Percentiles rank a stretch among this genome's conserved stretches.
Conservation (phyloP, 2,888 invertebrate species). For the Cheiracanthium punctorium region DNA sequence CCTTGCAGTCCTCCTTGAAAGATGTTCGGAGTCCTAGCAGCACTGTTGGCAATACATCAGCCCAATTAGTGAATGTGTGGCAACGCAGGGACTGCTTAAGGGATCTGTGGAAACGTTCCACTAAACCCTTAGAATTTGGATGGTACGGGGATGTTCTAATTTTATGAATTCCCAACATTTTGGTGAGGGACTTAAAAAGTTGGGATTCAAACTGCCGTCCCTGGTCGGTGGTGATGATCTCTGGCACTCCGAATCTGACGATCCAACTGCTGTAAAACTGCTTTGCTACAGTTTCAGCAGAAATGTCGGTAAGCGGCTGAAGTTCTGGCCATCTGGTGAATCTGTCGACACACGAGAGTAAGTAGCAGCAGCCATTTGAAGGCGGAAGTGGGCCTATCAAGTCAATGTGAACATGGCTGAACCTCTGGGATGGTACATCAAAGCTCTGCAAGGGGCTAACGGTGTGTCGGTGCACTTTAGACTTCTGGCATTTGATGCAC, state of each 20-base stretch:
- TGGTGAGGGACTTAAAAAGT: neutral
- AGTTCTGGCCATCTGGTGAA: no score
- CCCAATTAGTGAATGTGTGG: neutral
- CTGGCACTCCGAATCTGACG: neutral
- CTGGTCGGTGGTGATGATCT: neutral
- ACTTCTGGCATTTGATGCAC: neutral
- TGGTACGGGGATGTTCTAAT: neutral
- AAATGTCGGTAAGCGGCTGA: no score
- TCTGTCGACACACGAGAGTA: no score
- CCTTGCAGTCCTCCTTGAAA: neutral
- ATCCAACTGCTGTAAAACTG: neutral
- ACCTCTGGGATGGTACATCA: neutral
- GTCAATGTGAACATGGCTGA: neutral
- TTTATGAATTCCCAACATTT: neutral
- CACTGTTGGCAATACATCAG: neutral
- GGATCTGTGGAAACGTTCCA: neutral
- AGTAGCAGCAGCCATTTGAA: neutral
- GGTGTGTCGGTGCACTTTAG: neutral
- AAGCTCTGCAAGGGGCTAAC: neutral
- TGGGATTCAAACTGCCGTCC: neutral
- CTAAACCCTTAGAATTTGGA: neutral
- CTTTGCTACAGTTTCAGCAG: no score
- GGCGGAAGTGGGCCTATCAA: neutral
- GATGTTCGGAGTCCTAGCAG: neutral
- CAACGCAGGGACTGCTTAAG: neutral